These are phyloP conservation scores for Drosophila grimshawi DNA, from an alignment of 1,140 invertebrate species.

Conservation along the genomic window DNA sequence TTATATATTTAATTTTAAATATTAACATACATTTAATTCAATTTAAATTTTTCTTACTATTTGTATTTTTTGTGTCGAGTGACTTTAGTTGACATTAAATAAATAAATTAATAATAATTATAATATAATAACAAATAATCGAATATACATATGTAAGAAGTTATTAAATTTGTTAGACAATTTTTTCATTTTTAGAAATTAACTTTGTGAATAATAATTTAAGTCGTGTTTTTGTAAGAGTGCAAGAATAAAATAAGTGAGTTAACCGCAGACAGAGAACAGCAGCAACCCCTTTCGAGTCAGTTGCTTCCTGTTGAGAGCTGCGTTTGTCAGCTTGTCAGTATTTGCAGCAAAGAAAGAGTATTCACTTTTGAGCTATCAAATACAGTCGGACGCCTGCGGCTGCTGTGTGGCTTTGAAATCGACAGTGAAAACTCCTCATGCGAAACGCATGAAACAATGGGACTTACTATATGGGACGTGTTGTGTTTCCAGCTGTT, in stretches of 20 bases:
- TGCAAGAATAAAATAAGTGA: conserved; percentile 10
- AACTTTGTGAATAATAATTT: too few species aligned
- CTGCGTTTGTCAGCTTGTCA: conserved; percentile 60
- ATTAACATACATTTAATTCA: too few species aligned
- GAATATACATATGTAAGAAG: too few species aligned
- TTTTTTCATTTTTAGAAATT: too few species aligned
- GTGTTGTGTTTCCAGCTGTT: conserved; percentile 72
- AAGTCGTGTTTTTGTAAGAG: too few species aligned
- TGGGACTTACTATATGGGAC: conserved; percentile 61
- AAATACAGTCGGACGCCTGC: conserved; percentile 51
- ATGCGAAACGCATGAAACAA: conserved; percentile 79
- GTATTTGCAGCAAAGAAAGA: conserved; percentile 39
- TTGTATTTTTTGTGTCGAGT: too few species aligned
- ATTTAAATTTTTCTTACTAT: too few species aligned
- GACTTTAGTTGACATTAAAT: too few species aligned
- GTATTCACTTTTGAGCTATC: conserved; percentile 50
- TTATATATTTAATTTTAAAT: too few species aligned
- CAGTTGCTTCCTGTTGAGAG: conserved; percentile 19
- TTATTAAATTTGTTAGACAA: too few species aligned
- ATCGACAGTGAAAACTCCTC: conserved; percentile 70
- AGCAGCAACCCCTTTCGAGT: neutral
- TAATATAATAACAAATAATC: too few species aligned
- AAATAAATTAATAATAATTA: too few species aligned
- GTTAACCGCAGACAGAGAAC: conserved; percentile 57
- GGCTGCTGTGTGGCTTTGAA: conserved; percentile 58